A percentile compares a stretch with the other conserved stretches of the same genome.
Conservation (phyloP, 2,797 vertebrate genomes). For the Mallotus villosus region DNA sequence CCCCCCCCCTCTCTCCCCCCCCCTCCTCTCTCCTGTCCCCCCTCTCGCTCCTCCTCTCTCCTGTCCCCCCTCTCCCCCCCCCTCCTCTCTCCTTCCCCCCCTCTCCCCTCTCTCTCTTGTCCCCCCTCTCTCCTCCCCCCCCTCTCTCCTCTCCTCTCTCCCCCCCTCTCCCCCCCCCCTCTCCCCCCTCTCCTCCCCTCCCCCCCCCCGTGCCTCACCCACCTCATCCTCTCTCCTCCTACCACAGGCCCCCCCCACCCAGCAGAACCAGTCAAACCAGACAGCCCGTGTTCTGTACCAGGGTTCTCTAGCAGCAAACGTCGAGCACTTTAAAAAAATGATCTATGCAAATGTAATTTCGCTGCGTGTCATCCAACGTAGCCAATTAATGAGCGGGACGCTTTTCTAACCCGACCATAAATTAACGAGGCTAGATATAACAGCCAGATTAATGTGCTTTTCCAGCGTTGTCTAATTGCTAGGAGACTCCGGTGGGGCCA, state of each 20-base stretch:
- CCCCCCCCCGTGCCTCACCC: constrained; percentile 27
- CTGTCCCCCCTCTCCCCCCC: constrained; percentile 37
- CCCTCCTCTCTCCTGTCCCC: constrained; percentile 39
- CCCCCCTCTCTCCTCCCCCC: constrained; percentile 36
- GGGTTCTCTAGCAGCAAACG: constrained; percentile 62
- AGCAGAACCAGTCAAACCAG: constrained; percentile 51
- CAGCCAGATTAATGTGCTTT: constrained; percentile 80
- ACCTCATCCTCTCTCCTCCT: background rate
- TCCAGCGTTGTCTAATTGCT: constrained; percentile 77
- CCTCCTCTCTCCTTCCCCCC: constrained; percentile 39
- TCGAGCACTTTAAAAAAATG: constrained; percentile 75
- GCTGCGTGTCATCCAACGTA: constrained; percentile 73
- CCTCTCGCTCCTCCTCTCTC: constrained; percentile 23
- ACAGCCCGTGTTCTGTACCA: constrained; percentile 57
- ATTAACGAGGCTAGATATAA: constrained; percentile 78
- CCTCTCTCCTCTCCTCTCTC: constrained; percentile 10
- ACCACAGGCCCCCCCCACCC: no score
- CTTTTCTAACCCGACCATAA: constrained; percentile 73
- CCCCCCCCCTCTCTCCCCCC: constrained; percentile 36
- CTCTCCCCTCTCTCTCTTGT: constrained; percentile 42
- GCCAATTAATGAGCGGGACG: constrained; percentile 76
- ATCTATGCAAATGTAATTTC: constrained; percentile 80
- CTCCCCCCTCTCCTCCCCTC: constrained; percentile 29
- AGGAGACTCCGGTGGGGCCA: constrained; percentile 68
- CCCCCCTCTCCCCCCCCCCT: constrained; percentile 35